Conservation (phyloP, 2,888 invertebrate species). For the Steinernema carpocapsae region DNA sequence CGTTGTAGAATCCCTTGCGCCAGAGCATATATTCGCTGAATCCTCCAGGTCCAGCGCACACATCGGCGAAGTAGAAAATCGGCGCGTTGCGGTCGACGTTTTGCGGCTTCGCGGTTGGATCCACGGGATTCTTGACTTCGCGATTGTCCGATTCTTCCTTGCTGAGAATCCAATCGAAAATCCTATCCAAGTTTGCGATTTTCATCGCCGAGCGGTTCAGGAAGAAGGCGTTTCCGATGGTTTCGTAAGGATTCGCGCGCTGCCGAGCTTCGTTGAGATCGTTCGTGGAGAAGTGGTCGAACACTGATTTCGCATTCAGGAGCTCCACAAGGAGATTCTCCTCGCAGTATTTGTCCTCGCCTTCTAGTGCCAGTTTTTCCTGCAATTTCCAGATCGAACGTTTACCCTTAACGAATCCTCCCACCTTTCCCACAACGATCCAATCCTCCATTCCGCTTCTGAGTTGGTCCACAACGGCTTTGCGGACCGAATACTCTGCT, state of each 20-base stretch:
- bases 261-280: constrained; percentile 81
- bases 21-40: constrained; percentile 94
- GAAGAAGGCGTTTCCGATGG: constrained; percentile 85
- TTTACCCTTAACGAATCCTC: constrained; percentile 22
- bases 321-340: constrained; percentile 77
- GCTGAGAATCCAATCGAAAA: constrained; percentile 88
- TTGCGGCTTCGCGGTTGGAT: constrained; percentile 45
- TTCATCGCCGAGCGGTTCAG: constrained; percentile 85
- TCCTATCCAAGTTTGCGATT: constrained; percentile 94
- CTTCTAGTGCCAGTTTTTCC: constrained; percentile 73
- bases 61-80: constrained; percentile 88
- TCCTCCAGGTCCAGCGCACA: constrained; percentile 96
- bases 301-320: constrained; percentile 77
- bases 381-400: constrained; percentile 36
- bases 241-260: constrained; percentile 91
- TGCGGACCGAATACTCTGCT: constrained; percentile 36
- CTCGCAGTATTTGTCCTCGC: constrained; percentile 82
- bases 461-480: constrained; percentile 34
- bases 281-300: constrained; percentile 80
- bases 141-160: constrained; percentile 75
- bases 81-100: constrained; percentile 28
- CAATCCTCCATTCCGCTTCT: constrained; percentile 21
- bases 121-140: constrained; percentile 46
- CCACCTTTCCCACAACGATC: constrained; percentile 42
- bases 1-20: constrained; percentile 76